Evolutionary conservation across 1,140 invertebrate species (phyloP).

Genomic region (Aphaenogaster rudis): DNA sequence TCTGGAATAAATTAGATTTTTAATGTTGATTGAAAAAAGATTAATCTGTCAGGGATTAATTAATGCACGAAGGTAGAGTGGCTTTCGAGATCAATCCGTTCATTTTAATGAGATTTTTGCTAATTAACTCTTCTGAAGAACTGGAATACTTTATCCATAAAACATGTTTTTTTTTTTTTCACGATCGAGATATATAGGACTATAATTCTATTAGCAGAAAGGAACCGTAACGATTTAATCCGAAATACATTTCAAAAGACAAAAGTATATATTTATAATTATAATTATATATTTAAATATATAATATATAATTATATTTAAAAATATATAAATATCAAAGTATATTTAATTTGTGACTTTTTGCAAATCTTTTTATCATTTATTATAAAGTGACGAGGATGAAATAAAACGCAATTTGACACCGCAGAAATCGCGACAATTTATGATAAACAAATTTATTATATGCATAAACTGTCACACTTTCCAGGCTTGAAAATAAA

Average conservation of each 20-base stretch:
- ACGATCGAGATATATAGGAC: not conserved
- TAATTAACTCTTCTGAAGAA: not conserved
- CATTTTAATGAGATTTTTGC: not conserved
- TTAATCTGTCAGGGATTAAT: not conserved
- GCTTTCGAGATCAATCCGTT: not conserved
- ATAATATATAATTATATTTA: not conserved
- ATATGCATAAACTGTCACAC: not conserved
- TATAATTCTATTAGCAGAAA: not conserved
- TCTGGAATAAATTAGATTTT: not conserved
- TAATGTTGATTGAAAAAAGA: not conserved
- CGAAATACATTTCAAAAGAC: not conserved
- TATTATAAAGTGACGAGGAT: not conserved
- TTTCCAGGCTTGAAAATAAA: not conserved
- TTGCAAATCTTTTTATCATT: not conserved
- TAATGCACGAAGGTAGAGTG: not conserved
- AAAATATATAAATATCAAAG: not conserved
- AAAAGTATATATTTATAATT: not conserved
- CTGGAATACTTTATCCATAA: not conserved
- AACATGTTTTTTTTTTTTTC: not conserved
- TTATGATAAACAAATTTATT: not conserved
- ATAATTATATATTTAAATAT: not conserved
- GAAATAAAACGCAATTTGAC: not conserved
- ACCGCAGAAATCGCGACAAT: not conserved
- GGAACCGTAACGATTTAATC: not conserved
- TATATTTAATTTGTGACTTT: not conserved